These are phyloP conservation scores for Dicrostonyx torquatus DNA, from an alignment of 2,797 vertebrate species.

Conservation along the genomic window DNA sequence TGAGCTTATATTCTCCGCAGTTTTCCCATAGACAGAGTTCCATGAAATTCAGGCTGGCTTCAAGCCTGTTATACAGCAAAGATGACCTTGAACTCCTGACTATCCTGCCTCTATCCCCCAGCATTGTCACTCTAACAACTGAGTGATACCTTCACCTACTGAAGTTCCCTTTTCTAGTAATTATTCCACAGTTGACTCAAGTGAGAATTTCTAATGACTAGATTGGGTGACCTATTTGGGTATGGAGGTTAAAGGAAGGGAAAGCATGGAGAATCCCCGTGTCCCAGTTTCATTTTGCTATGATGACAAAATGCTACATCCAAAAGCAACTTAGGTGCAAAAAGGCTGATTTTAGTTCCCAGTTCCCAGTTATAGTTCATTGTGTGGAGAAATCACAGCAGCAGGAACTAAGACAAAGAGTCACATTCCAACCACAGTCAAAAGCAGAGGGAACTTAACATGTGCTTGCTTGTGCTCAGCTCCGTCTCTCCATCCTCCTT, in stretches of 20 bases:
- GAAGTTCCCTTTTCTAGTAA: neutral
- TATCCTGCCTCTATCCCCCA: neutral
- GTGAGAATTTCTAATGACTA: neutral
- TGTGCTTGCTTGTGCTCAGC: neutral
- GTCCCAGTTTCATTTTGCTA: neutral
- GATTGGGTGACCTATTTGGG: neutral
- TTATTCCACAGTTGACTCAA: neutral
- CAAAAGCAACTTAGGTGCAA: neutral
- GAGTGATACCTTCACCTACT: no score
- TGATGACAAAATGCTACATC: neutral
- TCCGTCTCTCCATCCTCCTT: neutral
- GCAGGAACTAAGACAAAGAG: neutral
- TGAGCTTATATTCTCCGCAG: neutral
- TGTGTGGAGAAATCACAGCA: neutral
- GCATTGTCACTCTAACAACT: no score
- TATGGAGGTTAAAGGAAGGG: neutral
- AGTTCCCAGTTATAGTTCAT: neutral
- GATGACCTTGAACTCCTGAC: neutral
- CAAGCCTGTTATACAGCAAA: neutral
- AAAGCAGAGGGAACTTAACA: neutral
- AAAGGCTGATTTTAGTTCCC: neutral
- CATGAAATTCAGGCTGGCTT: neutral
- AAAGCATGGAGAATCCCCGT: neutral
- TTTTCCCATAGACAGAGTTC: neutral
- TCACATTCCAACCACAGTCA: neutral